phyloP scores from a whole-genome alignment of 2,888 invertebrate species.

The Chouioia cunea region DNA sequence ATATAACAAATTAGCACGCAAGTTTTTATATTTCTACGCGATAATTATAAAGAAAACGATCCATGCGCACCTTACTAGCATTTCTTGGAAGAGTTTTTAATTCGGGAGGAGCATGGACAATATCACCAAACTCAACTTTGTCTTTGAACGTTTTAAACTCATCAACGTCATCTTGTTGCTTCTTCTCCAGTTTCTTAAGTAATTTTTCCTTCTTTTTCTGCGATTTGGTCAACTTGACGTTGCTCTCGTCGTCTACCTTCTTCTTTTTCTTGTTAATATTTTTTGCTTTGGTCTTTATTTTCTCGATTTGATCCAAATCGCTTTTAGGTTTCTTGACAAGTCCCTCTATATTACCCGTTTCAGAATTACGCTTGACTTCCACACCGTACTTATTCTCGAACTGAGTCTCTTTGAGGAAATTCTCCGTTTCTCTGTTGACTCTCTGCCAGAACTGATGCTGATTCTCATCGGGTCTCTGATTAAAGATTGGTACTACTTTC shows the following conservation, averaged over 20 bases:
- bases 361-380: conserved; percentile 71
- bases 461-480: conserved; percentile 75
- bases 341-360: conserved; percentile 70
- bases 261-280: conserved; percentile 63
- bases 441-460: conserved; percentile 76
- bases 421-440: conserved; percentile 75
- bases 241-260: conserved; percentile 36
- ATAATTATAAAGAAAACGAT: too few relatives aligned
- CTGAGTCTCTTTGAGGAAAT: conserved; percentile 74
- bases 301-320: conserved; percentile 70
- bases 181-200: conserved; percentile 69
- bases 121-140: conserved; percentile 80
- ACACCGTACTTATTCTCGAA: conserved; percentile 76
- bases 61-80: conserved; percentile 59
- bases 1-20: conserved; percentile 1
- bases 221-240: conserved; percentile 69
- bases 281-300: conserved; percentile 63
- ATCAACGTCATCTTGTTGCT: conserved; percentile 62
- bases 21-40: too few relatives aligned
- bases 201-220: conserved; percentile 72
- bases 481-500: conserved; percentile 72
- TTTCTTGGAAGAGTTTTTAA: conserved; percentile 72
- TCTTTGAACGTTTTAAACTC: conserved; percentile 73
- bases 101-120: conserved; percentile 80
- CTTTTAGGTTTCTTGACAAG: conserved; percentile 71